These are phyloP conservation scores for Luehdorfia chinensis DNA, from an alignment of 1,140 invertebrate species.

Conservation along the genomic window DNA sequence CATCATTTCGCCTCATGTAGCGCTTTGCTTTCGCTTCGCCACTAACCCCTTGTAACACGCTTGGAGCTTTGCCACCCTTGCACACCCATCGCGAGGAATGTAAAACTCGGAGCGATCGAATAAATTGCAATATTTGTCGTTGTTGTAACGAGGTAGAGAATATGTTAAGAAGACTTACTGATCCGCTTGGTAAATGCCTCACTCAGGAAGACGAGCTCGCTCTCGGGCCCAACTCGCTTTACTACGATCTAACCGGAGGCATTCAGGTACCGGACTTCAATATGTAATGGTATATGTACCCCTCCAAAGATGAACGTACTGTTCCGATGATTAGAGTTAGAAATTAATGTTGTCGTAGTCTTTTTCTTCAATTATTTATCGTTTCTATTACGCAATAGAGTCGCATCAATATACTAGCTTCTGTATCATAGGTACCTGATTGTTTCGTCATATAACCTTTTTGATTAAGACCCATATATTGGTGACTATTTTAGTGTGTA, in stretches of 20 bases:
- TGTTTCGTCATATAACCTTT: slow-evolving; percentile 47
- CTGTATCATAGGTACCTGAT: slow-evolving; percentile 61
- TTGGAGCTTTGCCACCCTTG: slow-evolving; percentile 43
- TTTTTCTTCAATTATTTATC: background rate
- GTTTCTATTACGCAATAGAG: slow-evolving; percentile 4
- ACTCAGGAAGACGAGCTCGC: slow-evolving; percentile 74
- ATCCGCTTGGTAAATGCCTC: slow-evolving; percentile 72
- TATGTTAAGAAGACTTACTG: slow-evolving; percentile 70
- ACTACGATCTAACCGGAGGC: slow-evolving; percentile 75
- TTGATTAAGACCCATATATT: background rate
- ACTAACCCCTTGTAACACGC: slow-evolving; percentile 59
- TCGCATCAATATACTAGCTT: slow-evolving; percentile 16
- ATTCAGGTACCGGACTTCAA: slow-evolving; percentile 66
- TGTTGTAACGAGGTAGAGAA: slow-evolving; percentile 64
- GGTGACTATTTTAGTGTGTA: background rate
- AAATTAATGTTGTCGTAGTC: slow-evolving; percentile 18
- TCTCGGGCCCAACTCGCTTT: slow-evolving; percentile 70
- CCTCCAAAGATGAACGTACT: slow-evolving; percentile 22
- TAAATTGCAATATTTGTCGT: slow-evolving; percentile 59
- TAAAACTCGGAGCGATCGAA: slow-evolving; percentile 49
- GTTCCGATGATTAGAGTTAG: slow-evolving; percentile 16
- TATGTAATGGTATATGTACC: slow-evolving; percentile 23
- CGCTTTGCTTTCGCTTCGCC: slow-evolving; percentile 52
- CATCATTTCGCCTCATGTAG: slow-evolving; percentile 47
- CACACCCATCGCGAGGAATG: slow-evolving; percentile 32